These are phyloP conservation scores for Phymanthus crucifer DNA, from an alignment of 92 coral and sea anemone species.

Conservation along the genomic window DNA sequence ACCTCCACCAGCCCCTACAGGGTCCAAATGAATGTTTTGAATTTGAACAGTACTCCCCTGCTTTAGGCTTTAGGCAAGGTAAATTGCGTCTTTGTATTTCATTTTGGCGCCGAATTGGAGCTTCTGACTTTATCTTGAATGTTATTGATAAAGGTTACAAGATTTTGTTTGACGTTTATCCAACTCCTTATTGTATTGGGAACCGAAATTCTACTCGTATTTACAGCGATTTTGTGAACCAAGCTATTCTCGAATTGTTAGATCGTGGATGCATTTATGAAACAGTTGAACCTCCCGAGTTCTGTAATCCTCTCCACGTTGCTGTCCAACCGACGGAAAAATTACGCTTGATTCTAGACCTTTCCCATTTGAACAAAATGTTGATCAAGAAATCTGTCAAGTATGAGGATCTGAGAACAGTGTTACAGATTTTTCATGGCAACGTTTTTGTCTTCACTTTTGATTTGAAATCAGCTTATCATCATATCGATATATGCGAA, in stretches of 20 bases:
- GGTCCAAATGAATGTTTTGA: not conserved
- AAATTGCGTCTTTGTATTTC: not conserved
- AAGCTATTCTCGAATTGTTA: constrained; percentile 37
- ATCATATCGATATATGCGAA: constrained; percentile 37
- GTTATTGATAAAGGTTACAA: constrained; percentile 41
- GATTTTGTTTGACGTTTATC: constrained; percentile 2
- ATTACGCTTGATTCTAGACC: constrained; percentile 38
- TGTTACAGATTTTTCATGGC: constrained; percentile 48
- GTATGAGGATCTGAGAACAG: constrained; percentile 61
- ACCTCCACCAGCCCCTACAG: not conserved
- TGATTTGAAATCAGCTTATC: constrained; percentile 57
- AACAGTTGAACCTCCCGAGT: constrained; percentile 14
- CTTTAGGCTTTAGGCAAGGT: not conserved
- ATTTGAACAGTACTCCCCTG: not conserved
- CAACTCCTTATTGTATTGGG: constrained; percentile 39
- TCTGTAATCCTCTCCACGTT: constrained; percentile 4
- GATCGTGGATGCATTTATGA: constrained; percentile 40
- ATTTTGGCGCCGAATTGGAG: constrained; percentile 19
- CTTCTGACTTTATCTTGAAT: constrained; percentile 44
- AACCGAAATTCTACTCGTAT: constrained; percentile 34
- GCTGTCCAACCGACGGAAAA: not conserved
- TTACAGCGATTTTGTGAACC: constrained; percentile 25
- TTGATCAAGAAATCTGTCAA: constrained; percentile 46
- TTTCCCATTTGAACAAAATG: constrained; percentile 44
- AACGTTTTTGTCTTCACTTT: constrained; percentile 43